phyloP scores from a whole-genome alignment of 1,140 invertebrate species.

The Diorhabda sublineata region DNA sequence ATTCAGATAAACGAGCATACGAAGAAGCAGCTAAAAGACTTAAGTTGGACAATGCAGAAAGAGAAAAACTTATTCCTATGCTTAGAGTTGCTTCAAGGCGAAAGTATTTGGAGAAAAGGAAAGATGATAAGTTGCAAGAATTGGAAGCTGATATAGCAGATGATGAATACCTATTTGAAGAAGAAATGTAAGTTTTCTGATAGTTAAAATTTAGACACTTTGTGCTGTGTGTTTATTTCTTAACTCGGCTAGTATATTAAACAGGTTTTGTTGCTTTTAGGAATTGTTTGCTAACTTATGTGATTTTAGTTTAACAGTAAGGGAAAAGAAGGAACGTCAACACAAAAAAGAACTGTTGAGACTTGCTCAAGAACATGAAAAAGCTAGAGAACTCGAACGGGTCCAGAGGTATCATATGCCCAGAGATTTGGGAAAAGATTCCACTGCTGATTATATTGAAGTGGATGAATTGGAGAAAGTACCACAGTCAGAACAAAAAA shows the following conservation, averaged over 20 bases:
- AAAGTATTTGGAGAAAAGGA: constrained; percentile 92
- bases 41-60: constrained; percentile 80
- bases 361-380: constrained; percentile 93
- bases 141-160: constrained; percentile 93
- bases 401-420: constrained; percentile 94
- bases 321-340: constrained; percentile 77
- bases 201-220: background rate
- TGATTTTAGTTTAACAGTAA: constrained; percentile 70
- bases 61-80: constrained; percentile 82
- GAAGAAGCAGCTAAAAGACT: constrained; percentile 91
- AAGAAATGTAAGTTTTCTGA: constrained; percentile 65
- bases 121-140: constrained; percentile 94
- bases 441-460: constrained; percentile 76
- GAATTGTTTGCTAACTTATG: too few relatives aligned
- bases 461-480: constrained; percentile 81
- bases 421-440: constrained; percentile 66
- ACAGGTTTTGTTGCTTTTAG: too few relatives aligned
- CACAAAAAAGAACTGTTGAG: constrained; percentile 89
- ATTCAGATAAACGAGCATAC: constrained; percentile 70
- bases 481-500: constrained; percentile 89
- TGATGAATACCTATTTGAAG: constrained; percentile 93
- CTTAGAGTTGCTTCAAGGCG: constrained; percentile 86
- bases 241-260: background rate
- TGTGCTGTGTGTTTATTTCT: background rate
- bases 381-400: constrained; percentile 85